Evolutionary conservation across 2,113 vertebrate genomes (phyloP), one percentile per base, ranked within the genome.

Genomic region (Willisornis vidua): DNA sequence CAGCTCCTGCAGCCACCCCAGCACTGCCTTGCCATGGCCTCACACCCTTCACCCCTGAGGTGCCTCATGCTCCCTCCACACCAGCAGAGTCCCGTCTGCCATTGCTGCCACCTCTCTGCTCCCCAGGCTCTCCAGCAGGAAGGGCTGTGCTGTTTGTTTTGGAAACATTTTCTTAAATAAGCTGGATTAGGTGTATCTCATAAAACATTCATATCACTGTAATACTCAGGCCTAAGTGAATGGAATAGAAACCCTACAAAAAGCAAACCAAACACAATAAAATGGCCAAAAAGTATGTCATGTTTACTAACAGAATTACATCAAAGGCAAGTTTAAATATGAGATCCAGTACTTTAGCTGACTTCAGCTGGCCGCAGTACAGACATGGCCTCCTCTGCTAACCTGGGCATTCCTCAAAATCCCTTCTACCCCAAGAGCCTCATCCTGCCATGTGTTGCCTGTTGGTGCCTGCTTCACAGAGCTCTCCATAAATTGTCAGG

Each of bases 21-120:
- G 22, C 19, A 4, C 35, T 58, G 58, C 35, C 85, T 48, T 0
- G 0, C 18, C 0, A 0, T 20, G 5, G 52, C 57, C 58, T 51
- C 12, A 6, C 37, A 33, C 14, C 55, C 26, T 29, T 67, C 0
- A 0, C 14, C 63, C 41, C 35, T 0, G 0, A 45, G 48, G n/a
- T 5, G 12, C 8, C 25, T 51, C 14, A 1, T 29, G 19, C 20
- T 85, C 28, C 57, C 52, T 57, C 33, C 26, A 19, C 1, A 0
- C 12, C 46, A 54, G 46, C 68, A 62, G 22, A 6, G 77, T 61
- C 48, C 87, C 62, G 29, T 41, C 78, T 62, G 39, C 33, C 54
- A 8, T 49, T 67, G 45, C 83, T 85, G 70, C 49, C 11, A 1
- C 76, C 70, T 26, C 33, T 10, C 48, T 39, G 48, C 67, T 86